Evolutionary conservation across 2,113 vertebrate species (phyloP).

Genomic region (Axis porcinus): DNA sequence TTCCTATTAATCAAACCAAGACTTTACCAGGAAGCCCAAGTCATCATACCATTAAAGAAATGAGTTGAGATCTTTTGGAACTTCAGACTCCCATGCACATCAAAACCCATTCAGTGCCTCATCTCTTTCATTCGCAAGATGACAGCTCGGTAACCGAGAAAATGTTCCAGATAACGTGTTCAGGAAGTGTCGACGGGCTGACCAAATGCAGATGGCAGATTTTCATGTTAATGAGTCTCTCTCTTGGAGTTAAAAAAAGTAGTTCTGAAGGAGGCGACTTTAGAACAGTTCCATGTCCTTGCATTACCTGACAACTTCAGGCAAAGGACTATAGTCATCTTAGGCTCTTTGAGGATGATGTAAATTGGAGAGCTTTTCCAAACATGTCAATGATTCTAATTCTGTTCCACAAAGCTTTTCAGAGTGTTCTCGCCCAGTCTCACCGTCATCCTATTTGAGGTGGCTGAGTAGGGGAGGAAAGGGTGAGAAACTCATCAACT

Average conservation of each 20-base stretch:
- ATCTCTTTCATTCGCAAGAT: too few relatives aligned
- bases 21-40: not conserved
- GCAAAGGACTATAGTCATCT: not conserved
- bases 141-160: not conserved
- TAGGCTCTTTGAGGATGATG: not conserved
- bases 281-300: not conserved
- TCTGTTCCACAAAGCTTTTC: not conserved
- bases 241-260: not conserved
- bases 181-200: fast-evolving
- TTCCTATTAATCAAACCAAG: not conserved
- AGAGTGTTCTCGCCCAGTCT: not conserved
- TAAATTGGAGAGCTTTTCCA: not conserved
- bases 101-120: too few relatives aligned
- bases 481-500: not conserved
- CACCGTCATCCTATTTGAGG: too few relatives aligned
- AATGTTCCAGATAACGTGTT: not conserved
- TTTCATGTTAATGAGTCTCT: not conserved
- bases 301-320: not conserved
- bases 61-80: not conserved
- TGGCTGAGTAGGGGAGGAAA: not conserved
- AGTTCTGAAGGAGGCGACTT: not conserved
- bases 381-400: not conserved
- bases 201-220: not conserved
- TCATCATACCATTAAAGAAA: not conserved
- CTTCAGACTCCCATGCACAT: fast-evolving